phyloP scores from a whole-genome alignment of 1,140 invertebrate species.

The Orius insidiosus region DNA sequence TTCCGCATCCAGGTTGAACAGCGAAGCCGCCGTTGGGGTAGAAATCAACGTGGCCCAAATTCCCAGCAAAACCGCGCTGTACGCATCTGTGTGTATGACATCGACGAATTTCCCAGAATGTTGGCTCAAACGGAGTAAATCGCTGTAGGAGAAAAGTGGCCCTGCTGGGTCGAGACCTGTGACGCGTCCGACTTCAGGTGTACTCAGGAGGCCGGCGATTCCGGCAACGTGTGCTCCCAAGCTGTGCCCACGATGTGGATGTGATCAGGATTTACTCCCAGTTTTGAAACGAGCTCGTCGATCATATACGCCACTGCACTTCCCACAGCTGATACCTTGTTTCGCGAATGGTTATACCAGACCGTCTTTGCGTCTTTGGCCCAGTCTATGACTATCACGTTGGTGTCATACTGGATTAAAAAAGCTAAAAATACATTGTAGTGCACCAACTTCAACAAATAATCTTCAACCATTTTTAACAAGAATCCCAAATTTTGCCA shows the following conservation, averaged over 20 bases:
- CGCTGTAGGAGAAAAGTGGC: conserved; percentile 29
- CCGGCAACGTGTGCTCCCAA: conserved; percentile 68
- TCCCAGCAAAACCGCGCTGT: conserved; percentile 29
- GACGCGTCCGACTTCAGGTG: neutral
- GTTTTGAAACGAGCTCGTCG: conserved; percentile 1
- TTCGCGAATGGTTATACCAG: too few relatives aligned
- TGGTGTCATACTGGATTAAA: too few relatives aligned
- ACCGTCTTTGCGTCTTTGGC: too few relatives aligned
- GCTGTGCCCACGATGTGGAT: conserved; percentile 70
- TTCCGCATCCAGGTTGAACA: conserved; percentile 36
- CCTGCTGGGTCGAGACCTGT: conserved; percentile 23
- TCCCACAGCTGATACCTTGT: too few relatives aligned
- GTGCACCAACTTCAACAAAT: too few relatives aligned
- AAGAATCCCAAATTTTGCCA: too few relatives aligned
- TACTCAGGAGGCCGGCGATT: conserved; percentile 34
- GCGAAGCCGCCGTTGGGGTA: conserved; percentile 53
- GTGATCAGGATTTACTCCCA: conserved; percentile 25
- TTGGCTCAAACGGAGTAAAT: conserved; percentile 34
- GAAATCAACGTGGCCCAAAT: conserved; percentile 55
- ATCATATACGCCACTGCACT: conserved; percentile 1
- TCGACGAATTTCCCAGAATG: conserved; percentile 53
- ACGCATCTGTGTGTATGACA: conserved; percentile 48
- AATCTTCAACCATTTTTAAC: too few relatives aligned
- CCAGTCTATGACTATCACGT: too few relatives aligned
- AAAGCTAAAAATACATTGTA: too few relatives aligned